Percentiles rank a stretch among this genome's conserved stretches.
These are phyloP conservation scores for Ciconia maguari DNA, from an alignment of 2,113 vertebrate species.

Conservation along the genomic window DNA sequence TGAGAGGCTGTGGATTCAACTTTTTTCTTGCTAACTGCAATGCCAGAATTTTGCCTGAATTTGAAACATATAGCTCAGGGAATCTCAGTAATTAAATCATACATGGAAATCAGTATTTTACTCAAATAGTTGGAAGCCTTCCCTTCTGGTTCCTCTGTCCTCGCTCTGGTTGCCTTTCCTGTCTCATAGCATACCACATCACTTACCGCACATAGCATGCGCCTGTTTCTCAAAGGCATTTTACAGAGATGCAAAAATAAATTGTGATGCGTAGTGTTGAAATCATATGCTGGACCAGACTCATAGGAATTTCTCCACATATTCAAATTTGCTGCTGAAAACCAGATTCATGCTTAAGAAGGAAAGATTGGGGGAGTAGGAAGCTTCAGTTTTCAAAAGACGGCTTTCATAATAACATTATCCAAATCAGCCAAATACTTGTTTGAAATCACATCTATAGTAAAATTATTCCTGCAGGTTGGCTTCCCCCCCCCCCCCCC, in stretches of 20 bases:
- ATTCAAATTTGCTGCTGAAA: background rate
- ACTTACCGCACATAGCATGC: accelerated
- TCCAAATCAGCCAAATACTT: background rate
- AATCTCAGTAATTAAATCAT: background rate
- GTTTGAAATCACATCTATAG: background rate
- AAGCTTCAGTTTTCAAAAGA: background rate
- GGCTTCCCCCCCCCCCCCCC: background rate
- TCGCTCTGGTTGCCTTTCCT: background rate
- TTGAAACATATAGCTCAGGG: background rate
- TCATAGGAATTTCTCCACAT: background rate
- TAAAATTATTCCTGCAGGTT: background rate
- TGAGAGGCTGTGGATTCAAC: background rate
- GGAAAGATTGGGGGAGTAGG: background rate
- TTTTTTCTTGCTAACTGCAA: background rate
- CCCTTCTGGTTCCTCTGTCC: background rate
- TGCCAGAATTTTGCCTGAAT: background rate
- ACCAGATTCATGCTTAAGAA: background rate
- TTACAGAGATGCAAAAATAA: background rate
- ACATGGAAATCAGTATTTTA: background rate
- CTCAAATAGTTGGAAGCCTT: background rate
- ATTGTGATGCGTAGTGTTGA: background rate
- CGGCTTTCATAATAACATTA: background rate
- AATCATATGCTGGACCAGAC: background rate
- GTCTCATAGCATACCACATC: background rate
- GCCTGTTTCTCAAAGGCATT: background rate